Conservation (phyloP, 2,888 invertebrate species). For the Thyatira batis region DNA sequence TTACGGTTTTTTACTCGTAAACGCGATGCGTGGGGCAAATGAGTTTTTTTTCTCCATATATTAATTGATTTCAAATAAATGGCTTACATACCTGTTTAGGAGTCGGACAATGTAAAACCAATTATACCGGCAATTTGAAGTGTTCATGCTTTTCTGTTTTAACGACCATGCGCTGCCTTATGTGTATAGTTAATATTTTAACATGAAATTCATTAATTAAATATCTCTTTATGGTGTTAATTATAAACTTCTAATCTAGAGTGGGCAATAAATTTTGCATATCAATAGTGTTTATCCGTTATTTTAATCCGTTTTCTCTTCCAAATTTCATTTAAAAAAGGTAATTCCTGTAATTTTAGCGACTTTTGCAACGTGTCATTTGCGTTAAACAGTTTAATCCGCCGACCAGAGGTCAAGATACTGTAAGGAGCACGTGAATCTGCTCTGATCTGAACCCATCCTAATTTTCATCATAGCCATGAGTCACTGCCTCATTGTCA, state of each 20-base stretch:
- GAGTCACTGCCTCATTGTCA: constrained; percentile 2
- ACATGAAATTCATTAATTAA: neutral
- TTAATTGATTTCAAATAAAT: neutral
- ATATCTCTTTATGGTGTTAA: neutral
- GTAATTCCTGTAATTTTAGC: neutral
- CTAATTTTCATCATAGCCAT: neutral
- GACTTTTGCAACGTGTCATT: neutral
- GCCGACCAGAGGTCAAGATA: constrained; percentile 2
- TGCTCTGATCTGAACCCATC: neutral
- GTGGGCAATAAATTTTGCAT: neutral
- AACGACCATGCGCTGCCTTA: neutral
- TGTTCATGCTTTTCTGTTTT: neutral
- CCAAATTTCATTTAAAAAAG: neutral
- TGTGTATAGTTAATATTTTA: neutral
- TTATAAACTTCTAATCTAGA: neutral
- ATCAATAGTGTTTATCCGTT: neutral
- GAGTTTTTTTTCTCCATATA: neutral
- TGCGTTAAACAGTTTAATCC: neutral
- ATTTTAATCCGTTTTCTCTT: neutral
- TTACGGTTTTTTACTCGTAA: neutral
- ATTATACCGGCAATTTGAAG: neutral
- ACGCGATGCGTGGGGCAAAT: neutral
- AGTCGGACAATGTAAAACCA: neutral
- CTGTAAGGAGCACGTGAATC: constrained; percentile 4
- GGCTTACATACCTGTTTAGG: neutral